These are phyloP conservation scores for Lepidochitona cinerea DNA, from an alignment of 2,888 invertebrate species.

Conservation along the genomic window DNA sequence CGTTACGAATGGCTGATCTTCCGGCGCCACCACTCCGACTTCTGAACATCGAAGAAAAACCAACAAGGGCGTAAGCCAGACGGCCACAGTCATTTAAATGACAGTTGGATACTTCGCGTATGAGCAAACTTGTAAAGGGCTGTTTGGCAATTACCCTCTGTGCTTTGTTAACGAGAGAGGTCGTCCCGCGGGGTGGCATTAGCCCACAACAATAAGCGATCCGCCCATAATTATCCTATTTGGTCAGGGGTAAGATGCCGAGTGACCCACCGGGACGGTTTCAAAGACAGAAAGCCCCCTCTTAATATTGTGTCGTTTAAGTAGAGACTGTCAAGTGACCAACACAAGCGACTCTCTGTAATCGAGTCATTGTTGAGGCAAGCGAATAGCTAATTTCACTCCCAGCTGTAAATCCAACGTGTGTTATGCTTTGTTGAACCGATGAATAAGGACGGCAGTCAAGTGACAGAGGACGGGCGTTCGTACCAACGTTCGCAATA, in stretches of 20 bases:
- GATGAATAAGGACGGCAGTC: neutral
- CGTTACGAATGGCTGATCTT: neutral
- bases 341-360: neutral
- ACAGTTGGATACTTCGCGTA: neutral
- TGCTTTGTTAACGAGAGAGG: neutral
- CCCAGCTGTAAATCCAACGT: neutral
- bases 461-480: neutral
- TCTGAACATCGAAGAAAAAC: neutral
- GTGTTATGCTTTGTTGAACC: neutral
- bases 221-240: neutral
- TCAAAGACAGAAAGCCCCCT: neutral
- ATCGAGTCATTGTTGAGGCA: neutral
- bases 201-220: neutral
- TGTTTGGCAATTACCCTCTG: conserved; percentile 1
- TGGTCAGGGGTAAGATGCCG: neutral
- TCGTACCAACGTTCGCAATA: too few relatives aligned
- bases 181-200: neutral
- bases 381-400: neutral
- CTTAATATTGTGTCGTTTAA: too few relatives aligned
- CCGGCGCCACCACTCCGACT: neutral
- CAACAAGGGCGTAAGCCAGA: neutral
- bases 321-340: neutral
- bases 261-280: neutral
- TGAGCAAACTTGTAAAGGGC: neutral
- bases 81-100: neutral